phyloP scores from a whole-genome alignment of 2,888 invertebrate genomes.

The Taphrorychus bicolor region DNA sequence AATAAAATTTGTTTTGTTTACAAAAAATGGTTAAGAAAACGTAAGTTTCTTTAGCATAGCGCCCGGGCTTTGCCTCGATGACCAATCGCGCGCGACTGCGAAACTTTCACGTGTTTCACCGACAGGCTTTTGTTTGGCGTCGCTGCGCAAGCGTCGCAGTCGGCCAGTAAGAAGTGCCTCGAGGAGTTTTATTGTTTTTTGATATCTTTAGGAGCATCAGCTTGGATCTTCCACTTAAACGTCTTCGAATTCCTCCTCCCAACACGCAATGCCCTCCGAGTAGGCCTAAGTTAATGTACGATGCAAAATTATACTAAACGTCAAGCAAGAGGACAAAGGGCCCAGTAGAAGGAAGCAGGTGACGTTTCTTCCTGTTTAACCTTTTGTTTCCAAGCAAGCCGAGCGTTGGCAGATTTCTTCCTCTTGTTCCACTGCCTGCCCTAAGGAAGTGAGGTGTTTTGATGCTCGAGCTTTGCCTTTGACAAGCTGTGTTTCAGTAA shows the following conservation, averaged over 20 bases:
- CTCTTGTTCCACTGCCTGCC: background rate
- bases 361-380: conserved; percentile 24
- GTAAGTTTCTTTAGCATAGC: conserved; percentile 19
- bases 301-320: conserved; percentile 5
- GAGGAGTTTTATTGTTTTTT: conserved; percentile 2
- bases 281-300: background rate
- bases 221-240: background rate
- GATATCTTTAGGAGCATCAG: background rate
- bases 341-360: conserved; percentile 12
- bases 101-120: conserved; percentile 29
- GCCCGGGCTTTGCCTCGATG: conserved; percentile 3
- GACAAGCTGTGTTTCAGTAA: too few relatives aligned
- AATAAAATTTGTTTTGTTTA: background rate
- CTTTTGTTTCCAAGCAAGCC: conserved; percentile 17
- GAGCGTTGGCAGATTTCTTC: background rate
- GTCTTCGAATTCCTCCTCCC: background rate
- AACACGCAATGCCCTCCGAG: background rate
- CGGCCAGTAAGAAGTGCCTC: conserved; percentile 30
- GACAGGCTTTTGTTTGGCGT: conserved; percentile 34
- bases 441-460: background rate
- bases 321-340: conserved; percentile 19
- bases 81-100: conserved; percentile 18
- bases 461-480: background rate
- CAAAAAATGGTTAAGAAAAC: too few relatives aligned
- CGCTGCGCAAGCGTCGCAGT: conserved; percentile 27